These are phyloP conservation scores for Mus spretus DNA, from an alignment of 2,797 vertebrate genomes.

Conservation along the genomic window DNA sequence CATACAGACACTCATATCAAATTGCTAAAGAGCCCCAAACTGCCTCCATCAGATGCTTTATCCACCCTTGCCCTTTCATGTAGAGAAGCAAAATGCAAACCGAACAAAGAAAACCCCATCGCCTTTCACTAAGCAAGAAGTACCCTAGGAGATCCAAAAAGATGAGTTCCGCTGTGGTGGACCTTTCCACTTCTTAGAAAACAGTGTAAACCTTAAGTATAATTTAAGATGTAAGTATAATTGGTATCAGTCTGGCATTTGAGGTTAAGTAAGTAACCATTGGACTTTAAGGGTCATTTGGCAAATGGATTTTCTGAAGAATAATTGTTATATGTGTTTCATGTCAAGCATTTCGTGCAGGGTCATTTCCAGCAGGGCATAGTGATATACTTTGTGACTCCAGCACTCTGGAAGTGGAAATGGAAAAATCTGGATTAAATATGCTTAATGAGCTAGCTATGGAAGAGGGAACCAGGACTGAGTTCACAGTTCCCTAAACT, in stretches of 20 bases:
- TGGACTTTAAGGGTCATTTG: neutral
- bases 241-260: neutral
- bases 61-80: neutral
- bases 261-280: neutral
- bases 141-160: neutral
- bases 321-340: neutral
- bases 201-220: constrained; percentile 3
- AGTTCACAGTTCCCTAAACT: neutral
- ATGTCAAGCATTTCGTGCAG: neutral
- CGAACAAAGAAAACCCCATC: neutral
- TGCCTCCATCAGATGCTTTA: neutral
- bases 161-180: neutral
- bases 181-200: constrained; percentile 22
- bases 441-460: neutral
- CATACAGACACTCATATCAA: neutral
- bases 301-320: neutral
- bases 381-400: neutral
- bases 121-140: neutral
- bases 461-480: neutral
- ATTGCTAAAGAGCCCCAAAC: neutral
- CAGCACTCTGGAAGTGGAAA: neutral
- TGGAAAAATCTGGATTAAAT: neutral
- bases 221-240: neutral
- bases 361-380: neutral
- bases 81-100: constrained; percentile 26